Conservation (phyloP, 2,797 vertebrate genomes). For the Neosalanx taihuensis region DNA sequence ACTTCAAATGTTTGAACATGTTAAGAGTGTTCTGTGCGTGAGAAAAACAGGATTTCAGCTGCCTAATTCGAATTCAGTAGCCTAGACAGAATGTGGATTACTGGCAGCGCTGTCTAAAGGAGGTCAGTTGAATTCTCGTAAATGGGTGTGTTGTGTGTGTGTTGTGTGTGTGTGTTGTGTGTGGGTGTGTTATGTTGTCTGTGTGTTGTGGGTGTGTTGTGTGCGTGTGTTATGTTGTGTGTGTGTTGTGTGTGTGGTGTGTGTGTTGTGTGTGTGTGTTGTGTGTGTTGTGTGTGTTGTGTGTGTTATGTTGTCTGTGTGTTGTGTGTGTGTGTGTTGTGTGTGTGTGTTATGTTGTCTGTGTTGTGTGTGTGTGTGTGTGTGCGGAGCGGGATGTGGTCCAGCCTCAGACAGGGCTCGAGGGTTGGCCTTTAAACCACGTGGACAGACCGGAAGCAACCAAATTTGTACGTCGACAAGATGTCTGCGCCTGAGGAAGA, state of each 20-base stretch:
- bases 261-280: too few species aligned
- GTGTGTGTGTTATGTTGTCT: too few species aligned
- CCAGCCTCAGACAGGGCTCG: slow-evolving; percentile 31
- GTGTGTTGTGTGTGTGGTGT: too few species aligned
- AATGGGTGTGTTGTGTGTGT: slow-evolving; percentile 35
- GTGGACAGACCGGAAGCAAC: slow-evolving; percentile 63
- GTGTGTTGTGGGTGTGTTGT: too few species aligned
- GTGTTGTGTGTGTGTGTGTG: neutral
- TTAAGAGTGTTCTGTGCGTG: too few species aligned
- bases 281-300: too few species aligned
- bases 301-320: too few species aligned
- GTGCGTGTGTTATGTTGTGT: too few species aligned
- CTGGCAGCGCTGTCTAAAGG: slow-evolving; percentile 43
- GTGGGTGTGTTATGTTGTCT: neutral
- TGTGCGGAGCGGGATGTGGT: slow-evolving; percentile 9
- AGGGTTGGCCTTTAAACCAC: slow-evolving; percentile 51
- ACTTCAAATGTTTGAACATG: too few species aligned
- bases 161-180: neutral
- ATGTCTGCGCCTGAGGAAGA: slow-evolving; percentile 76
- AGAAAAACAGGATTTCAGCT: too few species aligned
- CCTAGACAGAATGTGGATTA: slow-evolving; percentile 27
- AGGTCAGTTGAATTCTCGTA: slow-evolving; percentile 66
- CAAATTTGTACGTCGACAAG: slow-evolving; percentile 47
- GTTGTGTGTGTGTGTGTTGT: too few species aligned
- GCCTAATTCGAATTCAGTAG: too few species aligned